phyloP scores from a whole-genome alignment of 2,888 invertebrate species.

The Rhagium mordax region DNA sequence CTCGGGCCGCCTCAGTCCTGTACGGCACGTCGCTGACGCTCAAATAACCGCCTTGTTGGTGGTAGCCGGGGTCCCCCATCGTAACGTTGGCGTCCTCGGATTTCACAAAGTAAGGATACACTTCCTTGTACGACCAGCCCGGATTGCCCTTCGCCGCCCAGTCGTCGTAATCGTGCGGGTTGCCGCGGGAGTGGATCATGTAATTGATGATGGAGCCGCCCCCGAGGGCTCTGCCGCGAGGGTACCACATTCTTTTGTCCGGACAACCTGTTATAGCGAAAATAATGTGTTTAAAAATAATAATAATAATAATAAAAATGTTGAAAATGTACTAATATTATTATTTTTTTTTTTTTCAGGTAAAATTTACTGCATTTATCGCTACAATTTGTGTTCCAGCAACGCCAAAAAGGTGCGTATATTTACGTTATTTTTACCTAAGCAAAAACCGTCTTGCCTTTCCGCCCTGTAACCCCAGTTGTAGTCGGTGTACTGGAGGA shows the following conservation, averaged over 20 bases:
- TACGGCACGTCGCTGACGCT: constrained; percentile 63
- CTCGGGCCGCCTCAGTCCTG: constrained; percentile 70
- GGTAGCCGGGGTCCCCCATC: constrained; percentile 62
- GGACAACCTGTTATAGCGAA: background rate
- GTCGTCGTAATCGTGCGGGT: constrained; percentile 80
- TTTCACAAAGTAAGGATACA: constrained; percentile 69
- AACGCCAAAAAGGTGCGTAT: too few relatives aligned
- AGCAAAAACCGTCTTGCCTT: constrained; percentile 79
- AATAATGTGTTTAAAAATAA: too few relatives aligned
- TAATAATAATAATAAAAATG: too few relatives aligned
- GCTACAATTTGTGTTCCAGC: too few relatives aligned
- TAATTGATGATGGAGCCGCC: constrained; percentile 91
- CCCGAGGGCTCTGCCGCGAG: constrained; percentile 84
- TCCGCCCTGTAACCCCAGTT: constrained; percentile 89
- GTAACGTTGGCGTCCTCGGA: constrained; percentile 65
- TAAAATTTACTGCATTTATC: too few relatives aligned
- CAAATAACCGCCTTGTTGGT: constrained; percentile 68
- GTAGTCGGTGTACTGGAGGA: constrained; percentile 80
- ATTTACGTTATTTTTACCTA: constrained; percentile 71
- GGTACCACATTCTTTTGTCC: constrained; percentile 80
- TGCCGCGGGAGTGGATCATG: constrained; percentile 80
- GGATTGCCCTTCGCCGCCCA: constrained; percentile 74
- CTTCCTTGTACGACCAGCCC: constrained; percentile 72
- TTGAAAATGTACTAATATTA: too few relatives aligned
- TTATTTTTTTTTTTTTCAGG: too few relatives aligned